Evolutionary conservation across 2,888 invertebrate species (phyloP).

Genomic region (Drosophila emarginata): DNA sequence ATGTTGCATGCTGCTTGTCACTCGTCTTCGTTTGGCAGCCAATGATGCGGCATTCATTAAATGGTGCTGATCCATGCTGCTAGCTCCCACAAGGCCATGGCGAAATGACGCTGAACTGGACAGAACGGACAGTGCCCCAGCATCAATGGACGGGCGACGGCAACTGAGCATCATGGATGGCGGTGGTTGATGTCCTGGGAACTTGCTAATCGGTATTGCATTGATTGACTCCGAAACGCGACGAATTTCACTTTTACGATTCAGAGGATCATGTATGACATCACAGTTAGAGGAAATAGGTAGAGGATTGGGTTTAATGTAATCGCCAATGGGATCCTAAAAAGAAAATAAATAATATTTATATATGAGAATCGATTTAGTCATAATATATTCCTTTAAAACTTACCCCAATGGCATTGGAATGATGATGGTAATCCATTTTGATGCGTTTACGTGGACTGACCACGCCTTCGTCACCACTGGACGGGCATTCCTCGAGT

Average conservation of each 20-base stretch:
- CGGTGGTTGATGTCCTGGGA: conserved; percentile 60
- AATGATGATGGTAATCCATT: conserved; percentile 84
- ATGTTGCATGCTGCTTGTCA: conserved; percentile 72
- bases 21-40: conserved; percentile 84
- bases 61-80: conserved; percentile 65
- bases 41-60: conserved; percentile 67
- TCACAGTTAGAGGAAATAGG: conserved; percentile 82
- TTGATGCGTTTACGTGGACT: conserved; percentile 87
- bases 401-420: conserved; percentile 80
- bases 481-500: conserved; percentile 88
- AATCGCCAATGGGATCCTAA: conserved; percentile 48
- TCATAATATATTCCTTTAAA: neutral
- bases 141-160: conserved; percentile 84
- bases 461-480: conserved; percentile 86
- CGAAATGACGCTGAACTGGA: conserved; percentile 64
- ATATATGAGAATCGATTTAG: neutral
- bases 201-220: conserved; percentile 43
- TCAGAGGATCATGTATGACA: conserved; percentile 80
- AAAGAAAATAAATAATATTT: conserved; percentile 3
- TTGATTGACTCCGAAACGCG: conserved; percentile 82
- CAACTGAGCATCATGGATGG: conserved; percentile 75
- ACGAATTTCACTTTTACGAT: conserved; percentile 83
- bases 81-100: conserved; percentile 73
- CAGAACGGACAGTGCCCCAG: conserved; percentile 73
- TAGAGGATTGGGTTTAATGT: conserved; percentile 63